Conservation (phyloP, 2,113 vertebrate species). For the Phainopepla nitens region DNA sequence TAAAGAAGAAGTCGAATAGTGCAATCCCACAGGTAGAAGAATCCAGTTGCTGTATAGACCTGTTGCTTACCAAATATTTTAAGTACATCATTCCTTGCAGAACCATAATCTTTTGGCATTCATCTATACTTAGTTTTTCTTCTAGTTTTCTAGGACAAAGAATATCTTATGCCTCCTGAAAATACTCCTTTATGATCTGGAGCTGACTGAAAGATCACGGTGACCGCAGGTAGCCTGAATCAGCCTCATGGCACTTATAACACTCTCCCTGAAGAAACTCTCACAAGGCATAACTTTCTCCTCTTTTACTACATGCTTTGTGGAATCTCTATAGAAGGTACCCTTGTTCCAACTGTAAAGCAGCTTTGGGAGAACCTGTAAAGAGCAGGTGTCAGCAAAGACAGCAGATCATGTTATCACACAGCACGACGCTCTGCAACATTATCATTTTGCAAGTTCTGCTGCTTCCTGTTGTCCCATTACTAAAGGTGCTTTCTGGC, state of each 20-base stretch:
- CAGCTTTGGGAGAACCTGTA: neutral
- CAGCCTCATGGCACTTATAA: neutral
- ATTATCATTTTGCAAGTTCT: neutral
- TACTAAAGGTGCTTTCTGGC: slow-evolving; percentile 19
- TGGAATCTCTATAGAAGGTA: neutral
- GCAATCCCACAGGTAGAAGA: neutral
- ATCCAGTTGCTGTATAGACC: neutral
- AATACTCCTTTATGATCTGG: neutral
- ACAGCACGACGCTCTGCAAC: neutral
- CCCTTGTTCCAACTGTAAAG: neutral
- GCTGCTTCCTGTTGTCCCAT: neutral
- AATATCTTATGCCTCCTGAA: neutral
- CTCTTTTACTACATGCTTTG: neutral
- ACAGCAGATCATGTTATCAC: neutral
- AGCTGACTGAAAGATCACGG: neutral
- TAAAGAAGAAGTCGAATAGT: neutral
- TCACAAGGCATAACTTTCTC: neutral
- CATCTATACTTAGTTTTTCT: neutral
- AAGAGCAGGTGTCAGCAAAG: slow-evolving; percentile 1
- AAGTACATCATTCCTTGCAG: neutral
- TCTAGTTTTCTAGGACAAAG: neutral
- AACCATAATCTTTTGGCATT: neutral
- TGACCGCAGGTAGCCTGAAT: neutral
- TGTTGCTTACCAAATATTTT: neutral
- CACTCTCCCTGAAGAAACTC: neutral